A percentile compares a stretch with the other conserved stretches of the same genome.
phyloP scores from a whole-genome alignment of 1,140 invertebrate species.

The Cydia pomonella region DNA sequence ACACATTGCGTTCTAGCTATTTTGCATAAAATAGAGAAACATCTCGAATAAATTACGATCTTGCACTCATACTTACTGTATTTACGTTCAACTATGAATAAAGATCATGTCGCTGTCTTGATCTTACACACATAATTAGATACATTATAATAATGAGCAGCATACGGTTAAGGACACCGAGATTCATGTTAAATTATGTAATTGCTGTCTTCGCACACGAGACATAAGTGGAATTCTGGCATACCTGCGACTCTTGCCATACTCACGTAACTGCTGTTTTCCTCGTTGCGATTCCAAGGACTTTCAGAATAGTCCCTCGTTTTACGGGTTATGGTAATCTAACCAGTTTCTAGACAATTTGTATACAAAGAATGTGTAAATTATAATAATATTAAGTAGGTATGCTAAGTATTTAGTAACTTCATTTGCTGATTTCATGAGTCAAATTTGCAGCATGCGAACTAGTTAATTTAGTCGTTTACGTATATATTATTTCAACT shows the following conservation, averaged over 20 bases:
- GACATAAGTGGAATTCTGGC: not conserved
- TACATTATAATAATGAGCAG: conserved; percentile 7
- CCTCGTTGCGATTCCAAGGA: not conserved
- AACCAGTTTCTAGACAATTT: not conserved
- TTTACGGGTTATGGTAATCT: not conserved
- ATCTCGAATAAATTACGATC: not conserved
- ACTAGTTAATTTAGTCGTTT: not conserved
- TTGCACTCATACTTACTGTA: not conserved
- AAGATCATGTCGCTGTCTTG: not conserved
- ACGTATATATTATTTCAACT: not conserved
- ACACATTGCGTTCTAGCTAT: not conserved
- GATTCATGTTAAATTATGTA: conserved; percentile 30
- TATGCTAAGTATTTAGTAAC: too few species aligned
- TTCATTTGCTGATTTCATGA: too few species aligned
- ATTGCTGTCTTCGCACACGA: not conserved
- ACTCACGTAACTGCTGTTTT: not conserved
- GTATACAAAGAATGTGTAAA: not conserved
- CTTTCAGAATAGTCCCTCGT: not conserved
- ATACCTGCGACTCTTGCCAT: not conserved
- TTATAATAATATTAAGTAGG: too few species aligned
- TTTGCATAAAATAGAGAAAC: not conserved
- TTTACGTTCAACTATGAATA: conserved; percentile 5
- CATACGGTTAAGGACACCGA: conserved; percentile 10
- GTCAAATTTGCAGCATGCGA: not conserved
- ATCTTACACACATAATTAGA: conserved; percentile 12